Conservation (phyloP, 2,888 invertebrate species). For the Trachelus troglodyta region DNA sequence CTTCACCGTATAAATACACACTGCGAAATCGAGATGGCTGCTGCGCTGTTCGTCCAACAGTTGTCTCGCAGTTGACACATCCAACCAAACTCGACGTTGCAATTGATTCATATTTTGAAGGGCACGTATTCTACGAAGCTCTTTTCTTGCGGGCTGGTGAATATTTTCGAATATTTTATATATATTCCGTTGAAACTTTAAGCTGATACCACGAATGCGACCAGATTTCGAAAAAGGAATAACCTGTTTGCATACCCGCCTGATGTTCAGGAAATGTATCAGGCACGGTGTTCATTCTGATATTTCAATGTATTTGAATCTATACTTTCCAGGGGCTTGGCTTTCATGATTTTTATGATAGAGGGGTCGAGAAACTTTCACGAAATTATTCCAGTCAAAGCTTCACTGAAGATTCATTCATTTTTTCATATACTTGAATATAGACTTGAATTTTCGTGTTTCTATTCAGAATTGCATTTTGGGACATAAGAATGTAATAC, state of each 20-base stretch:
- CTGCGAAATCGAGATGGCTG: not conserved
- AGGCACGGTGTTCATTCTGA: too few species aligned
- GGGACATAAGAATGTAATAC: too few species aligned
- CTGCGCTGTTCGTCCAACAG: slow-evolving; percentile 28
- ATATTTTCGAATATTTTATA: slow-evolving; percentile 54
- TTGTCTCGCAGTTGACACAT: slow-evolving; percentile 20
- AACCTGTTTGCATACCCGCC: not conserved
- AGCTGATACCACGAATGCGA: slow-evolving; percentile 7
- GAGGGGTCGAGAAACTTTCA: too few species aligned
- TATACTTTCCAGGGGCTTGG: too few species aligned
- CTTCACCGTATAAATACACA: not conserved
- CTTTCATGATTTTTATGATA: too few species aligned
- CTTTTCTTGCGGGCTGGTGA: slow-evolving; percentile 21
- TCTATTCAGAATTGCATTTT: too few species aligned
- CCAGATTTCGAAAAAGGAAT: not conserved
- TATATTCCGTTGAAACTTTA: slow-evolving; percentile 9
- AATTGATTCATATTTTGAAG: slow-evolving; percentile 42
- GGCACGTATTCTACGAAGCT: slow-evolving; percentile 31
- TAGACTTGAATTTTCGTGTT: too few species aligned
- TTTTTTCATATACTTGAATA: too few species aligned
- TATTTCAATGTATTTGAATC: too few species aligned
- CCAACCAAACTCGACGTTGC: slow-evolving; percentile 7
- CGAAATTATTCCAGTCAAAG: too few species aligned
- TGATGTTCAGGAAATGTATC: too few species aligned
- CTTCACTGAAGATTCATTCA: too few species aligned